A percentile compares a stretch with the other conserved stretches of the same genome.
Conservation (phyloP, 2,797 vertebrate genomes). For the Erethizon dorsatum region DNA sequence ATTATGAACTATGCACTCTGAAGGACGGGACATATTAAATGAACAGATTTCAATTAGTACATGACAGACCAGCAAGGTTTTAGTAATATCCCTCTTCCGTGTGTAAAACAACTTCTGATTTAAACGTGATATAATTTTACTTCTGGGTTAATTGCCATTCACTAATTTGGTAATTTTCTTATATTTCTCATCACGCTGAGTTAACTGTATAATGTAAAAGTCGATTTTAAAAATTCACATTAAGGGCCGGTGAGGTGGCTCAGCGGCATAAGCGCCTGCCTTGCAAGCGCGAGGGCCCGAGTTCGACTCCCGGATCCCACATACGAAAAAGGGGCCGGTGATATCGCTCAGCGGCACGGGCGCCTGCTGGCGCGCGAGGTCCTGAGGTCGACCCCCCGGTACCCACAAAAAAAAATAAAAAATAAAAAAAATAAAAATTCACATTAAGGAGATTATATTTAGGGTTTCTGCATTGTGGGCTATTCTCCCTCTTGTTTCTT, state of each 20-base stretch:
- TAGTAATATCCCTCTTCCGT: neutral
- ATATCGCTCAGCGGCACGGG: no score
- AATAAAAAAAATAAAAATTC: no score
- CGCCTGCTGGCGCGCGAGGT: no score
- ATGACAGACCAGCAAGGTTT: constrained; percentile 64
- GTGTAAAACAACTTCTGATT: constrained; percentile 73
- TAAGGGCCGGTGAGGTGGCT: no score
- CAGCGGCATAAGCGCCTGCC: no score
- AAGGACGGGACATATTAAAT: constrained; percentile 67
- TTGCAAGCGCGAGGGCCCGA: no score
- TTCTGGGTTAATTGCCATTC: constrained; percentile 66
- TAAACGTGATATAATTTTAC: constrained; percentile 63
- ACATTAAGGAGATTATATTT: constrained; percentile 58
- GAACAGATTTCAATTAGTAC: constrained; percentile 80
- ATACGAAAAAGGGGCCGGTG: no score
- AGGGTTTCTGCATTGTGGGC: constrained; percentile 25
- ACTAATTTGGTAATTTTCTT: constrained; percentile 75
- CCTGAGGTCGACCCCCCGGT: no score
- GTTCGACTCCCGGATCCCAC: no score
- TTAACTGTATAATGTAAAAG: constrained; percentile 74
- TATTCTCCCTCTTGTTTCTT: constrained; percentile 70
- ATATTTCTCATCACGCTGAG: constrained; percentile 70
- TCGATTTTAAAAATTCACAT: constrained; percentile 56
- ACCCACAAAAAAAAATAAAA: no score
- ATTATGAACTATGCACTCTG: constrained; percentile 63